Conservation (phyloP, 2,888 invertebrate genomes). For the Orthosia gothica region DNA sequence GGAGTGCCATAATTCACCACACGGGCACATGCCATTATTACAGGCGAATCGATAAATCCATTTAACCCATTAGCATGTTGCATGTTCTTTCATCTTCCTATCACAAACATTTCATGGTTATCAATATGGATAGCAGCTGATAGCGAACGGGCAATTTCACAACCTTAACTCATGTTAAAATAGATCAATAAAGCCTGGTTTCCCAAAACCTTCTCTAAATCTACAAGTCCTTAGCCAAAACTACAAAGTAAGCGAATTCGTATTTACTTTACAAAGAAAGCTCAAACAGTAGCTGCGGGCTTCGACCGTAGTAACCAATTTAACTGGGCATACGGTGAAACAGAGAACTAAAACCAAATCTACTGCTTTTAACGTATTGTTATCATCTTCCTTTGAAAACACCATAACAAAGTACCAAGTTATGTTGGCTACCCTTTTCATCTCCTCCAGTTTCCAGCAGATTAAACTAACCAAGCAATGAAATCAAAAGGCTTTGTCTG, state of each 20-base stretch:
- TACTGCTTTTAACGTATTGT: not conserved
- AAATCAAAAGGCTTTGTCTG: slow-evolving; percentile 37
- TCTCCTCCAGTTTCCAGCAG: slow-evolving; percentile 24
- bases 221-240: slow-evolving; percentile 5
- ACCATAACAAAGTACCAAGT: not conserved
- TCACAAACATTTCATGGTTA: not conserved
- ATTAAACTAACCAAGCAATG: slow-evolving; percentile 40
- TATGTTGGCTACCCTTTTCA: slow-evolving; percentile 3
- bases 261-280: slow-evolving; percentile 25
- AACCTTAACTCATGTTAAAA: not conserved
- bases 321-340: slow-evolving; percentile 13
- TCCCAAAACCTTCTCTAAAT: not conserved
- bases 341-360: slow-evolving; percentile 5
- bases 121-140: slow-evolving; percentile 8
- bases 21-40: not conserved
- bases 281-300: slow-evolving; percentile 16
- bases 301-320: not conserved
- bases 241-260: slow-evolving; percentile 27
- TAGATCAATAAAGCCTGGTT: not conserved
- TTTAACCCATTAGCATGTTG: slow-evolving; percentile 5
- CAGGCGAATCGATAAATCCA: slow-evolving; percentile 19
- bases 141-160: slow-evolving; percentile 2
- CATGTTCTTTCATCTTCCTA: slow-evolving; percentile 1
- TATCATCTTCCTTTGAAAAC: slow-evolving; percentile 1
- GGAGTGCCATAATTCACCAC: not conserved